Evolutionary conservation across 1,140 invertebrate genomes (phyloP).

Genomic region (Ips nitidus): DNA sequence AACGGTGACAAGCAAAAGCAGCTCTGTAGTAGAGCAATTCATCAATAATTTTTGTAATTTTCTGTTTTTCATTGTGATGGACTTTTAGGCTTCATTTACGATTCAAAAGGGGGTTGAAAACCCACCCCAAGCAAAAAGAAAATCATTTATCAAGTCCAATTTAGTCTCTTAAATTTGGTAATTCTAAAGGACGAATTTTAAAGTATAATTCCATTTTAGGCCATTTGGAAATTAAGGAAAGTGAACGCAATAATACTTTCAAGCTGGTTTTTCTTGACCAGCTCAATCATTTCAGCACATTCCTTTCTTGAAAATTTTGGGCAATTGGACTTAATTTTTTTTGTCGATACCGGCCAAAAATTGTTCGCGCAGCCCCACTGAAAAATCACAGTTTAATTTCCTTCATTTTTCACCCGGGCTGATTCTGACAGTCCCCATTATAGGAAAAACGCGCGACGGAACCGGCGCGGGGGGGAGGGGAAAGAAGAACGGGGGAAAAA

Average conservation of each 20-base stretch:
- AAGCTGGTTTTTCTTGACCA: too few species aligned
- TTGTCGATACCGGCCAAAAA: too few species aligned
- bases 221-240: constrained; percentile 19
- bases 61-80: too few species aligned
- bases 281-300: too few species aligned
- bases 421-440: constrained; percentile 36
- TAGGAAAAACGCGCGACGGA: constrained; percentile 26
- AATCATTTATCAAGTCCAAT: constrained; percentile 49
- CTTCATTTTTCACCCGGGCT: constrained; percentile 36
- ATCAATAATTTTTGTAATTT: too few species aligned
- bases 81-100: too few species aligned
- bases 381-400: constrained; percentile 39
- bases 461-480: neutral
- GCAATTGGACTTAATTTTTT: too few species aligned
- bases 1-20: constrained; percentile 5
- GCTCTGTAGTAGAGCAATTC: neutral
- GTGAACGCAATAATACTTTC: neutral
- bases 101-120: too few species aligned
- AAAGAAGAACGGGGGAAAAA: constrained; percentile 23
- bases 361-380: neutral
- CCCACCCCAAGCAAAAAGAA: constrained; percentile 35
- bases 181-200: constrained; percentile 28
- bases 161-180: constrained; percentile 42
- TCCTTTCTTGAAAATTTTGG: too few species aligned
- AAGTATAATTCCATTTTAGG: constrained; percentile 26